Conservation (phyloP, 2,113 vertebrate species). For the Taurulus bubalis region DNA sequence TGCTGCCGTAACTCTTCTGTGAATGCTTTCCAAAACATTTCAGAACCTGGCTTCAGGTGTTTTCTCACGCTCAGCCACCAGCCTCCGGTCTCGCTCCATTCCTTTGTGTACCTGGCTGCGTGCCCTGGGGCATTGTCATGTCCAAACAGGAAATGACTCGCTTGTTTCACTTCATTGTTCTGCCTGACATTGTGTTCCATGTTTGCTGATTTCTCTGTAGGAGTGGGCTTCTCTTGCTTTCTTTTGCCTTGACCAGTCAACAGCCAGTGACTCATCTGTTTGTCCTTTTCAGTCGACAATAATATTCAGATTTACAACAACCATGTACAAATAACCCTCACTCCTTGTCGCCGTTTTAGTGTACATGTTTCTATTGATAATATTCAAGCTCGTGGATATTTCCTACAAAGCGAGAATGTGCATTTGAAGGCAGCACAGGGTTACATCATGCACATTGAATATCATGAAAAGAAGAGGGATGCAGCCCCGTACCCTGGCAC, state of each 20-base stretch:
- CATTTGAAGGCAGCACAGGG: neutral
- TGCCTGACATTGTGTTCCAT: neutral
- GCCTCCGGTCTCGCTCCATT: neutral
- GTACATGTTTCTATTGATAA: neutral
- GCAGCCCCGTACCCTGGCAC: neutral
- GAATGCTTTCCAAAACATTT: neutral
- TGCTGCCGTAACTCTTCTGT: neutral
- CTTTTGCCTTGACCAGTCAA: neutral
- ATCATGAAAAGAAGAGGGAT: neutral
- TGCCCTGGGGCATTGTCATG: neutral
- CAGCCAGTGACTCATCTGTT: slow-evolving; percentile 9
- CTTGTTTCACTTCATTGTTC: neutral
- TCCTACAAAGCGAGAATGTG: neutral
- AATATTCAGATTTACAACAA: neutral
- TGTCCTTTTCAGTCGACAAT: neutral
- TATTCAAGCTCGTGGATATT: neutral
- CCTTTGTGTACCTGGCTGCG: neutral
- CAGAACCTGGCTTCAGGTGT: neutral
- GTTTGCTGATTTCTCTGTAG: neutral
- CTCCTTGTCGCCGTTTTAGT: neutral
- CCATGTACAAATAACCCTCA: neutral
- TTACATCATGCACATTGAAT: neutral
- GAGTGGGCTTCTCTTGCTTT: neutral
- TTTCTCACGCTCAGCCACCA: neutral
- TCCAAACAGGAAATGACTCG: neutral